Conservation (phyloP, 2,797 vertebrate species). For the Hydrocynus forskahlii region DNA sequence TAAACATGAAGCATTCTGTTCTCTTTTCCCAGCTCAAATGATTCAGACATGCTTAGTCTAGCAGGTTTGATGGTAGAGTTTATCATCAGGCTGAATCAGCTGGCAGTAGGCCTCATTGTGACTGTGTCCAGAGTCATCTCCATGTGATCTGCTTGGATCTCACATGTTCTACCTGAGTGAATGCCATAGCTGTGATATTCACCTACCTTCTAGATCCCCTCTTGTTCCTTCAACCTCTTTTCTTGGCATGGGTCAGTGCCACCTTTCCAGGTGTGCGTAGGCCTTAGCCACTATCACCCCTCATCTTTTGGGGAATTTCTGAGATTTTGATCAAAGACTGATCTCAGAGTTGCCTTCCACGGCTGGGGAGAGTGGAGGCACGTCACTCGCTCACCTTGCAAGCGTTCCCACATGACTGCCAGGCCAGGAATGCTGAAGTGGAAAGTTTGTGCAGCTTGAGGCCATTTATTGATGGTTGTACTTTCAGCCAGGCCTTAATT, state of each 20-base stretch:
- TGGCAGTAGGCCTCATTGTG: not conserved
- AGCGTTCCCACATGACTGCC: slow-evolving; percentile 33
- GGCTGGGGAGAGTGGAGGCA: not conserved
- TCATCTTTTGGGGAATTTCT: not conserved
- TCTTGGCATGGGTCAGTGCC: not conserved
- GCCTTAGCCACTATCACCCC: not conserved
- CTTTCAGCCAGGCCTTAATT: slow-evolving; percentile 36
- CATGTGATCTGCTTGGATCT: no score
- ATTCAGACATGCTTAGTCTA: slow-evolving; percentile 10
- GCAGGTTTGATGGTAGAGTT: not conserved
- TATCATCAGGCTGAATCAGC: not conserved
- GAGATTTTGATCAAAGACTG: not conserved
- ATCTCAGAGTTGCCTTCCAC: not conserved
- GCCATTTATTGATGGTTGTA: slow-evolving; percentile 37
- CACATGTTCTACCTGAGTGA: not conserved
- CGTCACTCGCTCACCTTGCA: slow-evolving; percentile 24
- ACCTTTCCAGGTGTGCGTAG: not conserved
- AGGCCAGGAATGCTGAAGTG: slow-evolving; percentile 40
- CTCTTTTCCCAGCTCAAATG: not conserved
- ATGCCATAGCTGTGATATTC: not conserved
- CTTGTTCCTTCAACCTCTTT: not conserved
- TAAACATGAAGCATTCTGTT: not conserved
- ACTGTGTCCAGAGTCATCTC: no score
- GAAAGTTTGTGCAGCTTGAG: slow-evolving; percentile 32
- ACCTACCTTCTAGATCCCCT: not conserved